Percentiles rank a stretch among this genome's conserved stretches.
Conservation (phyloP, 2,888 invertebrate genomes). For the Oscheius sp. region DNA sequence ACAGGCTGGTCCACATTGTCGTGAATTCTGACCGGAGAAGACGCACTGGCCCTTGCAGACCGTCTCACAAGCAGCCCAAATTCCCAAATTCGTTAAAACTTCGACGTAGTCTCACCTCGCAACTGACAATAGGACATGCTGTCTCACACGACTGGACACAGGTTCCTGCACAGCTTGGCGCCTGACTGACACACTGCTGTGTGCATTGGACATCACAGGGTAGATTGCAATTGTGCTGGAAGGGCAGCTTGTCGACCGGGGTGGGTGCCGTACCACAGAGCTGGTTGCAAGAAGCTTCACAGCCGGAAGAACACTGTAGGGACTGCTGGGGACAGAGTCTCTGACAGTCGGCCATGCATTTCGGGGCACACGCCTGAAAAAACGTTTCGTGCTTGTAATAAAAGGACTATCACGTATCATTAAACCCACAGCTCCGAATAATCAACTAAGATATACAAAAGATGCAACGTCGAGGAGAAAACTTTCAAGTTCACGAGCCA, state of each 20-base stretch:
- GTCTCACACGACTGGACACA: conserved; percentile 53
- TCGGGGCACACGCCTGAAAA: conserved; percentile 48
- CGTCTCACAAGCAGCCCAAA: conserved; percentile 47
- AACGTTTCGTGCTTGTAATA: neutral
- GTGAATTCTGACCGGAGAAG: conserved; percentile 49
- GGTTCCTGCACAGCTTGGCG: conserved; percentile 47
- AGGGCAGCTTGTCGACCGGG: conserved; percentile 48
- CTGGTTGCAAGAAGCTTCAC: conserved; percentile 47
- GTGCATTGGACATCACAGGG: conserved; percentile 57
- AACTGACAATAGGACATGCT: conserved; percentile 54
- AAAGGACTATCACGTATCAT: no score
- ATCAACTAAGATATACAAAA: no score
- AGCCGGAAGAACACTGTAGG: conserved; percentile 51
- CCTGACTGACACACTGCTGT: conserved; percentile 53
- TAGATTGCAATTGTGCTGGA: conserved; percentile 52
- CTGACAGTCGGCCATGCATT: conserved; percentile 55
- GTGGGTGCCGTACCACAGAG: conserved; percentile 53
- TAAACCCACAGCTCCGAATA: no score
- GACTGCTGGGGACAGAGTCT: conserved; percentile 50
- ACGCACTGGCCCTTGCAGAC: conserved; percentile 59
- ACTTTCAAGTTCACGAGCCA: no score
- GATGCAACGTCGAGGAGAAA: no score
- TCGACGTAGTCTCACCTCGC: conserved; percentile 32
- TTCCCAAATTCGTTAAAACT: no score
- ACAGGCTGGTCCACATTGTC: conserved; percentile 55